phyloP scores from a whole-genome alignment of 1,140 invertebrate genomes.

The Cherax destructor region DNA sequence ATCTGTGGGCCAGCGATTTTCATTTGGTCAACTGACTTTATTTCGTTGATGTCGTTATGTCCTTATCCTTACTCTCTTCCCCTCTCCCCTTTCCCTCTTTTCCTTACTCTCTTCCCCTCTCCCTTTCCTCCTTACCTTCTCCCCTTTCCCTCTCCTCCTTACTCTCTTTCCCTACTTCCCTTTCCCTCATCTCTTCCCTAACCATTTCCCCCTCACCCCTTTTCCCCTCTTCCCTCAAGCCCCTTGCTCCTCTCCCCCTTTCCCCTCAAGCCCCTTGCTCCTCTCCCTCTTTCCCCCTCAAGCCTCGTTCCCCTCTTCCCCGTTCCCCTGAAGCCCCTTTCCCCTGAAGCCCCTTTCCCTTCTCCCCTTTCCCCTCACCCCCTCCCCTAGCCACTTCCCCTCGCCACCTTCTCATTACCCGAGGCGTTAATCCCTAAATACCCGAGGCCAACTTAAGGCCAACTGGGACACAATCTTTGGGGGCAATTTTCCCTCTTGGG shows the following conservation, averaged over 20 bases:
- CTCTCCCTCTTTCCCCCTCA: no score
- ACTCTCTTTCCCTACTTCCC: neutral
- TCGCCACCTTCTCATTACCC: constrained; percentile 59
- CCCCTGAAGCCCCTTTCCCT: neutral
- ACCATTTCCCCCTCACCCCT: no score
- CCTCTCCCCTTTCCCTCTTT: neutral
- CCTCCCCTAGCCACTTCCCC: neutral
- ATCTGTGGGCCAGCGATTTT: no score
- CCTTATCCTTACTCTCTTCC: neutral
- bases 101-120: neutral
- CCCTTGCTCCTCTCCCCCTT: no score
- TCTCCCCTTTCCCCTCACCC: neutral
- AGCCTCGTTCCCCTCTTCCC: no score
- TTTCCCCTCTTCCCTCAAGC: no score
- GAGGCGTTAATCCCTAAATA: constrained; percentile 59
- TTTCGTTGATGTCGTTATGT: neutral
- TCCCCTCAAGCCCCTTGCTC: no score
- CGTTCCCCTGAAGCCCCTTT: no score
- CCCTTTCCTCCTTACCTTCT: neutral
- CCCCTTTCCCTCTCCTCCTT: neutral
- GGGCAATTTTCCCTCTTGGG: constrained; percentile 54
- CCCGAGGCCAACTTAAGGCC: constrained; percentile 40
- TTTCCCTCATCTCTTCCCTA: no score
- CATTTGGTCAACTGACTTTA: no score
- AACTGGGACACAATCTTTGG: constrained; percentile 63